phyloP scores from a whole-genome alignment of 2,797 vertebrate species.

The Oceanodroma leucorhoa region DNA sequence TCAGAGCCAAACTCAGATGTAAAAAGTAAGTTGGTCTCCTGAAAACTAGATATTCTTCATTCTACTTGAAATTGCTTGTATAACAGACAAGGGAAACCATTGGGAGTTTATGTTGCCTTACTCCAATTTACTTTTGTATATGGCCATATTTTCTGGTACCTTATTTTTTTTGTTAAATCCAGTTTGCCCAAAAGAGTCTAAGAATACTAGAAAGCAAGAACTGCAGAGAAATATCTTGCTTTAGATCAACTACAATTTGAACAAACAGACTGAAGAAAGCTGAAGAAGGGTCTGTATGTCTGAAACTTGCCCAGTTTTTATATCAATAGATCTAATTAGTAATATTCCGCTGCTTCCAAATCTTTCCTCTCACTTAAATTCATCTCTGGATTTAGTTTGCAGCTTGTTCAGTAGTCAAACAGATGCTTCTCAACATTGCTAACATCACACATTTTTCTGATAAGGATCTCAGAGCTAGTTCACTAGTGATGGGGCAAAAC shows the following conservation, averaged over 20 bases:
- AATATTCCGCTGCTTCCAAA: background rate
- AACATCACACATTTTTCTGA: background rate
- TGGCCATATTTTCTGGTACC: background rate
- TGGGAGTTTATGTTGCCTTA: background rate
- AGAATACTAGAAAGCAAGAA: background rate
- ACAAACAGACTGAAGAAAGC: background rate
- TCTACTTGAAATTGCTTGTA: background rate
- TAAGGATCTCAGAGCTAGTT: background rate
- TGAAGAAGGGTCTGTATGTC: background rate
- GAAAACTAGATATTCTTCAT: background rate
- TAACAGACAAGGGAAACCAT: background rate
- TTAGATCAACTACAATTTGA: background rate
- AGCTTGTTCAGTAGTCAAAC: background rate
- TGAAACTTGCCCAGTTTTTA: background rate
- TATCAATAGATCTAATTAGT: background rate
- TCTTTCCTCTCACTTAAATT: background rate
- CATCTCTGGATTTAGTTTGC: background rate
- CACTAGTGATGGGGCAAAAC: background rate
- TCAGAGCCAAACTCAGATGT: background rate
- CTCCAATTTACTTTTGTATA: background rate
- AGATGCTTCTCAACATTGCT: background rate
- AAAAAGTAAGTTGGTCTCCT: background rate
- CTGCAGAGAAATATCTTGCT: background rate
- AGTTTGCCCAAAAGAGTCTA: background rate
- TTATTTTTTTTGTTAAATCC: background rate